These are phyloP conservation scores for Pyrrhia umbra DNA, from an alignment of 2,888 invertebrate genomes.

Conservation along the genomic window DNA sequence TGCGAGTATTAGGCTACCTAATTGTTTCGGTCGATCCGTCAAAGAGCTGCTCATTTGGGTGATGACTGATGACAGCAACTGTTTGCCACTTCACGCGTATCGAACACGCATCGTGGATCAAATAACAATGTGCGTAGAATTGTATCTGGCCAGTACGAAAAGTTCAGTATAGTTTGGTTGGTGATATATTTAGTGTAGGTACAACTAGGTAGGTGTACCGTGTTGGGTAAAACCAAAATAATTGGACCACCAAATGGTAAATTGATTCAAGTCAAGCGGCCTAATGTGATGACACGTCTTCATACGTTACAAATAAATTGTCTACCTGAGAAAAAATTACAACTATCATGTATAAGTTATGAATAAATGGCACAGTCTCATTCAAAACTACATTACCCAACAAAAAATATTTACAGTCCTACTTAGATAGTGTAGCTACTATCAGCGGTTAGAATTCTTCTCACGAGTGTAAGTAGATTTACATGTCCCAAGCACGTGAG, in stretches of 20 bases:
- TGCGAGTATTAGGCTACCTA: constrained; percentile 11
- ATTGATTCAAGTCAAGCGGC: too few relatives aligned
- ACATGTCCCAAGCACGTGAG: constrained; percentile 86
- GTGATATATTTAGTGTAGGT: too few relatives aligned
- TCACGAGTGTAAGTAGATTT: constrained; percentile 86
- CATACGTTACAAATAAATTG: neutral
- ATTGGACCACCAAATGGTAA: too few relatives aligned
- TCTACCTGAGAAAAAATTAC: neutral
- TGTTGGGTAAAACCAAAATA: too few relatives aligned
- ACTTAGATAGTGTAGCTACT: constrained; percentile 65
- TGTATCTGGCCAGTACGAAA: neutral
- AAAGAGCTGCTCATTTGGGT: constrained; percentile 36
- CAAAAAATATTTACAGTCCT: constrained; percentile 54
- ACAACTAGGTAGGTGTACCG: too few relatives aligned
- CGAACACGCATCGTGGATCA: constrained; percentile 21
- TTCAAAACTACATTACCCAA: constrained; percentile 33
- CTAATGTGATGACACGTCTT: too few relatives aligned
- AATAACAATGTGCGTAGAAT: neutral
- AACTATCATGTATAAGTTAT: neutral
- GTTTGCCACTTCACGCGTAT: constrained; percentile 31
- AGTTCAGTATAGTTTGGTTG: neutral
- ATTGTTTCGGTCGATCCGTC: constrained; percentile 36
- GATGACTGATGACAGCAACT: constrained; percentile 21
- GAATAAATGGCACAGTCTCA: constrained; percentile 31
- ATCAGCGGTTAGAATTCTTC: constrained; percentile 74